Conservation (phyloP, 1,140 invertebrate genomes). For the Meloidogyne floridensis region DNA sequence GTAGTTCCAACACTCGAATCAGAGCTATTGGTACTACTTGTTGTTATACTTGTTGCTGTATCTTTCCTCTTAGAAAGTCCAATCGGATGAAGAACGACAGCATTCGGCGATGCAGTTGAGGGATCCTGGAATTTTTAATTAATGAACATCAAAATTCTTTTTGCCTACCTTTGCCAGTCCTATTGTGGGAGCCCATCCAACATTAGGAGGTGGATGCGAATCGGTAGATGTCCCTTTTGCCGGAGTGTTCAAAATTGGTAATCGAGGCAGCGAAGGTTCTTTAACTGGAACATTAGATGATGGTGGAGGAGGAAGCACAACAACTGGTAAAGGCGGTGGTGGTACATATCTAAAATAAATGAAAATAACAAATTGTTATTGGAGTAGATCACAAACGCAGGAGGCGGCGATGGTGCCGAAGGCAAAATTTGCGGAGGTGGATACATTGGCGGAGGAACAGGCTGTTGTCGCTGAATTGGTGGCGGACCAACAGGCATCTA, state of each 20-base stretch:
- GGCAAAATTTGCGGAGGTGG: background rate
- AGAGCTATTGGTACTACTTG: background rate
- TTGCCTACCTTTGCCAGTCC: background rate
- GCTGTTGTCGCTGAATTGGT: background rate
- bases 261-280: background rate
- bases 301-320: background rate
- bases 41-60: background rate
- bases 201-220: background rate
- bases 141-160: background rate
- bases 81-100: background rate
- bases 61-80: background rate
- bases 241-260: background rate
- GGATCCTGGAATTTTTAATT: background rate
- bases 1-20: background rate
- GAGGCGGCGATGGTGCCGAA: background rate
- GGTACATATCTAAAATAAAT: background rate
- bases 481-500: background rate
- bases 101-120: background rate
- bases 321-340: background rate
- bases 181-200: background rate
- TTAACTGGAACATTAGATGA: background rate
- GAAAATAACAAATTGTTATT: background rate
- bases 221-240: background rate
- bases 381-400: background rate
- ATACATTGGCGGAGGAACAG: background rate